Evolutionary conservation across 2,797 vertebrate species (phyloP), one percentile per base, ranked within the genome.

Genomic region (Helostoma temminkii): DNA sequence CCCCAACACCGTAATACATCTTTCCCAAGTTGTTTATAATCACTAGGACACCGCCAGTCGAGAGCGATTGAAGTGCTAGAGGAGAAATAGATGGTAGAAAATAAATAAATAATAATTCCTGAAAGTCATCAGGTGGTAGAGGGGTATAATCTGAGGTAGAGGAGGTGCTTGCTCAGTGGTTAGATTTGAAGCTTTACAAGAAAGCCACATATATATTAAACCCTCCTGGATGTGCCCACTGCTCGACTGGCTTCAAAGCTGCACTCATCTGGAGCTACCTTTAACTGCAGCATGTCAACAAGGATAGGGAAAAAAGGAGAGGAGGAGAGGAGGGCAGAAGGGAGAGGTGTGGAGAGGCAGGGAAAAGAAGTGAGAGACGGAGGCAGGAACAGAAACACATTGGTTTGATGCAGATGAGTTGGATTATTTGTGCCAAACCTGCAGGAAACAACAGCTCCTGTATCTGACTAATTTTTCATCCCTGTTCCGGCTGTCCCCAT

Each of bases 191-290:
- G 87, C 78, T 87, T 83, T 86, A 81, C 80, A 81, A 80, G 78
- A 81, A 84, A 80, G 73, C 66, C 78, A 76, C 71, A 86, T 57
- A 81, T 65, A 84, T 81, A 84, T 78, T 84, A 74, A 87, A 65
- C 36, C 68, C 76, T 70, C 63, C 71, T 71, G 81, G 83, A 86
- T 89, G 80, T 84, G 81, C 78, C 84, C 68, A 52, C 69, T n/a
- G 32, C 82, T 81, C 48, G 11, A 75, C 55, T 72, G 74, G 75
- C 85, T 89, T 88, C 87, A 91, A 89, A 90, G 87, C 84, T 57
- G 75, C 77, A 71, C 84, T 93, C 85, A 87, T 91, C 85, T 89
- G 74, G 73, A 89, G 85, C 81, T 88, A 81, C 84, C 63, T 93
- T 86, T 85, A 90, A 84, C 81, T 81, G 81, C 81, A 80, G 79